Base-by-base conservation (phyloP, 2,797 vertebrate species). In the Vultur gryphus region DNA sequence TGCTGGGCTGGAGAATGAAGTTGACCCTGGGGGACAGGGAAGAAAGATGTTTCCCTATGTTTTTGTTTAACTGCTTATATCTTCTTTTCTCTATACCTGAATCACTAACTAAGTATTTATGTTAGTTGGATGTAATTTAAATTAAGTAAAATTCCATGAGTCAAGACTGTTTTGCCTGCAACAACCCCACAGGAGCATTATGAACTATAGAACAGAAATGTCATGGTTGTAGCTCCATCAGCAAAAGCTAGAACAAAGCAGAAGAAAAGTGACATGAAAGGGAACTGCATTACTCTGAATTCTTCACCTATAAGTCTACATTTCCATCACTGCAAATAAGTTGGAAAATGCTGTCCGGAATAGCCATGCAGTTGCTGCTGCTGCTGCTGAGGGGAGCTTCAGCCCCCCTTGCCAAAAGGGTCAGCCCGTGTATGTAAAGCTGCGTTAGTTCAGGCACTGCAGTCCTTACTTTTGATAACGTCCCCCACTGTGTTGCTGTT, bases 401-500 rank as follows among this genome's bases (percentile, higher is more conserved):
- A 76, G 11, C 2, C 13, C 2, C 33, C 12, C 24, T 58, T 41
- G 16, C 14, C 26, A 48, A 55, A 75, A 85, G 8, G 4, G 4
- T 6, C 8, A 51, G 10, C 8, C 20, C 1, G 0, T 19, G 8
- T 8, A 13, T 11, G 18, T 26, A 67, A 70, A 75, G 10, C 20
- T 35, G 17, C 3, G 0, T 20, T 57, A 7, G 6, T 35, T 79
- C 31, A 61, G 29, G 6, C 5, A 7, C 21, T 23, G n/a, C 37
- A 49, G 15, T 54, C 7, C 4, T 58, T 39, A 9, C 16, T 46
- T 88, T 48, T 48, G 9, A 48, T 67, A 59, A 37, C 12, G 29
- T 26, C 10, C 3, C 11, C 52, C 19, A 16, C 7, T 18, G 25
- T 52, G 11, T 4, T 84, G 33, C 20, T 76, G 17, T 9, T 77